Base-by-base conservation (phyloP, 2,888 invertebrate genomes). In the Drosophila robusta region DNA sequence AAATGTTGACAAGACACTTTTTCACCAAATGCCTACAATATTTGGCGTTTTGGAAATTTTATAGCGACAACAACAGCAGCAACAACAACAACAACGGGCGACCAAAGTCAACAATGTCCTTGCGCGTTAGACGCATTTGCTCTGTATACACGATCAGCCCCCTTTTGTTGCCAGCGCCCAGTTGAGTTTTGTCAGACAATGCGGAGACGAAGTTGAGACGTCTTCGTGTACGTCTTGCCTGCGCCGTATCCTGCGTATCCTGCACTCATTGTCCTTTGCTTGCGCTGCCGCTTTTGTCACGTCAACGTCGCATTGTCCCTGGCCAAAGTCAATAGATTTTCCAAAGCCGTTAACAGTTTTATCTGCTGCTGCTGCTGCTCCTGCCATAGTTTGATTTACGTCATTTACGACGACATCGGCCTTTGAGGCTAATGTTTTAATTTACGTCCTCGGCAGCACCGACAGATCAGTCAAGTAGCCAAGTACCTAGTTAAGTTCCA, bases 101-200 rank as follows among this genome's bases (percentile, higher is more conserved):
- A 32, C 29, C 47, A 78, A 67, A 77, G 76, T 77, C 76, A 77
- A 77, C 78, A 77, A 66, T 74, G 78, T 74, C 68, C 71, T 75
- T 65, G 47, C 50, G 67, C 74, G 14, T 46, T 58, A 36, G 57
- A 52, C 42, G 62, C 62, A 55, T 70, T 63, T 55, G 54, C 62
- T 71, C 32, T 66, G 62, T 63, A 50, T 80, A 89, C 90, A 89
- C 80, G 90, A 89, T 89, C 89, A 89, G 89, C 89, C 89, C 85
- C 89, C 87, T 89, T 90, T 83, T 89, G 80, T 77, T 84, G 68
- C 51, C 72, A 66, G 80, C 72, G 83, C 86, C 77, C 78, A 68
- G 78, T 65, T 71, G 45, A 77, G 57, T 58, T 67, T 58, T 24
- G 54, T 63, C 70, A 89, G 89, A 89, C 89, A 90, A 90, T 73